These are phyloP conservation scores for Stomatorhinus walkeri DNA, from an alignment of 2,797 vertebrate genomes.

Conservation along the genomic window DNA sequence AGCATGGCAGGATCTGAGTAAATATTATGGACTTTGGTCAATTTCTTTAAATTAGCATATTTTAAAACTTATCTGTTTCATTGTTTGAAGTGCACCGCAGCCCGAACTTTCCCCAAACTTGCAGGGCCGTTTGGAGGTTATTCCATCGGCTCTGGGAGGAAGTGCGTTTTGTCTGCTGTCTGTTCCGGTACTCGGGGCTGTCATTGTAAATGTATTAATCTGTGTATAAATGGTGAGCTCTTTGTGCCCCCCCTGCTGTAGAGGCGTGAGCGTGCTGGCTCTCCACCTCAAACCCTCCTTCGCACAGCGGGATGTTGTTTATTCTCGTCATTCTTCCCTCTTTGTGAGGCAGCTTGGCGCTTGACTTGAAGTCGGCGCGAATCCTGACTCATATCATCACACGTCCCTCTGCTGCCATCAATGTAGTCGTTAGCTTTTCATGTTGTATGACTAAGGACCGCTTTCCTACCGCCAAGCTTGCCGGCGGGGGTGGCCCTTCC, in stretches of 20 bases:
- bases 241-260: neutral
- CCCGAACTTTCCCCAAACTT: neutral
- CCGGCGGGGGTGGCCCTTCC: neutral
- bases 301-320: neutral
- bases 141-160: neutral
- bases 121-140: neutral
- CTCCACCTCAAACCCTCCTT: neutral
- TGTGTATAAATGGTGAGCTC: neutral
- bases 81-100: neutral
- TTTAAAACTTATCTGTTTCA: neutral
- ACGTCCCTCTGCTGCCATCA: neutral
- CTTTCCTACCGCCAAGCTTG: neutral
- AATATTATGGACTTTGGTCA: neutral
- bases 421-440: neutral
- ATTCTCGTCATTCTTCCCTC: neutral
- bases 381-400: neutral
- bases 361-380: neutral
- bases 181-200: neutral
- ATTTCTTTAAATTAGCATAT: neutral
- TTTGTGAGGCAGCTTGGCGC: neutral
- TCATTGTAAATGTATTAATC: neutral
- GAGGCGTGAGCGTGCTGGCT: neutral
- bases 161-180: neutral
- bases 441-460: neutral
- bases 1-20: neutral